These are phyloP conservation scores for Indicator indicator DNA, from an alignment of 2,113 vertebrate species.

Conservation along the genomic window DNA sequence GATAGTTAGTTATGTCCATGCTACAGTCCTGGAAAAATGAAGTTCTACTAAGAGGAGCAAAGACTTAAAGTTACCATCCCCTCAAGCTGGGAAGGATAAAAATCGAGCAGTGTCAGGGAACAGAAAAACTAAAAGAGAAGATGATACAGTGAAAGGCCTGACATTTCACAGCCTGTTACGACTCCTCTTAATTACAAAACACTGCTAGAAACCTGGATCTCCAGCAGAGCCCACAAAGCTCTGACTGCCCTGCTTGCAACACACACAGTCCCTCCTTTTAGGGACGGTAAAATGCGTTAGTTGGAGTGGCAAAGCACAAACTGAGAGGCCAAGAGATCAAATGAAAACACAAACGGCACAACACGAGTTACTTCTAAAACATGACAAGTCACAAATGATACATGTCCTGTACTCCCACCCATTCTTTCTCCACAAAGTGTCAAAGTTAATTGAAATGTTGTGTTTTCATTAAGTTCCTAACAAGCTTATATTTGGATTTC, in stretches of 20 bases:
- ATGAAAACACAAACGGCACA: not conserved
- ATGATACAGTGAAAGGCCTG: not conserved
- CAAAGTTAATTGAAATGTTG: not conserved
- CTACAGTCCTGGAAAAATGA: not conserved
- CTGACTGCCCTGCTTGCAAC: not conserved
- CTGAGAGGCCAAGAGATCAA: not conserved
- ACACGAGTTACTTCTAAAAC: not conserved
- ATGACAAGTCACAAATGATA: not conserved
- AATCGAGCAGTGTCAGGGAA: not conserved
- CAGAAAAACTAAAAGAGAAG: not conserved
- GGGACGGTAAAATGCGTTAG: not conserved
- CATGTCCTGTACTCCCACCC: not conserved
- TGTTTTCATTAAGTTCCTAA: not conserved
- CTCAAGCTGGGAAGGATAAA: not conserved
- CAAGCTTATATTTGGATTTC: no score
- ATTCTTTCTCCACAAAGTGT: not conserved
- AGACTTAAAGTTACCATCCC: not conserved
- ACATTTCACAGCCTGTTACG: not conserved
- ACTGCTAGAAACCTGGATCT: not conserved
- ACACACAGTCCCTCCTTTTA: no score
- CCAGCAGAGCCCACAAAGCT: not conserved
- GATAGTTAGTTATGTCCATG: not conserved
- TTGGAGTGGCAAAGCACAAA: not conserved
- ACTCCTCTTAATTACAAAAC: not conserved
- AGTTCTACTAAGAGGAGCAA: not conserved